Percentiles rank a stretch among this genome's conserved stretches.
phyloP scores from a whole-genome alignment of 2,113 vertebrate genomes.

The Protomyctophum bolini region DNA sequence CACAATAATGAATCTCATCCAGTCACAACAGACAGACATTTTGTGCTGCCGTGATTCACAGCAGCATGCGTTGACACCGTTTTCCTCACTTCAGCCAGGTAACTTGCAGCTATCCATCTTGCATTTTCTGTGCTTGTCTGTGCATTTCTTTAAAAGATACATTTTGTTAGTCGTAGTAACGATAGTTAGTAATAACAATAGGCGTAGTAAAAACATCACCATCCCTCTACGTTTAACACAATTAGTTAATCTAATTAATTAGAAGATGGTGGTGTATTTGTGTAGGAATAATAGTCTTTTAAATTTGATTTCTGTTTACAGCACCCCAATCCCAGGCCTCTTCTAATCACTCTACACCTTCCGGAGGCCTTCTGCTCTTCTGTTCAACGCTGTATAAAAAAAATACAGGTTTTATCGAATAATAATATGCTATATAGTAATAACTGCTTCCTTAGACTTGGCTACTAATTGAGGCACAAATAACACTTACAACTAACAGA shows the following conservation, averaged over 20 bases:
- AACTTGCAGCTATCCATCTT: not conserved
- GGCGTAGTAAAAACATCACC: not conserved
- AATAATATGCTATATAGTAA: too few species aligned
- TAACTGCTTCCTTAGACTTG: too few species aligned
- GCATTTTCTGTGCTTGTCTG: not conserved
- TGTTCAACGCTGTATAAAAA: too few species aligned
- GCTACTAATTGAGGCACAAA: not conserved
- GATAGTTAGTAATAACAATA: too few species aligned
- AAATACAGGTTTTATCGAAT: not conserved
- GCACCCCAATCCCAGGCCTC: not conserved
- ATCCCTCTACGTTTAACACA: not conserved
- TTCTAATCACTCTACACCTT: not conserved
- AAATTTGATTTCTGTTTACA: constrained; percentile 16
- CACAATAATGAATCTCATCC: not conserved
- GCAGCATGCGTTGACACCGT: not conserved
- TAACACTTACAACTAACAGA: not conserved
- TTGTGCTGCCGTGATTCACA: not conserved
- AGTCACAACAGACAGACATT: not conserved
- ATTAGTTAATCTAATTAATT: not conserved
- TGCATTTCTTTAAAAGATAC: not conserved
- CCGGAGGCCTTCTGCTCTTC: not conserved
- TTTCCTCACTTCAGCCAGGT: not conserved
- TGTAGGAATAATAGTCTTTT: constrained; percentile 10
- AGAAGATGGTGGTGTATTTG: not conserved
- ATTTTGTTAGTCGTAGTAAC: too few species aligned